Evolutionary conservation across 2,113 vertebrate genomes (phyloP).

Genomic region (Fregetta grallaria): DNA sequence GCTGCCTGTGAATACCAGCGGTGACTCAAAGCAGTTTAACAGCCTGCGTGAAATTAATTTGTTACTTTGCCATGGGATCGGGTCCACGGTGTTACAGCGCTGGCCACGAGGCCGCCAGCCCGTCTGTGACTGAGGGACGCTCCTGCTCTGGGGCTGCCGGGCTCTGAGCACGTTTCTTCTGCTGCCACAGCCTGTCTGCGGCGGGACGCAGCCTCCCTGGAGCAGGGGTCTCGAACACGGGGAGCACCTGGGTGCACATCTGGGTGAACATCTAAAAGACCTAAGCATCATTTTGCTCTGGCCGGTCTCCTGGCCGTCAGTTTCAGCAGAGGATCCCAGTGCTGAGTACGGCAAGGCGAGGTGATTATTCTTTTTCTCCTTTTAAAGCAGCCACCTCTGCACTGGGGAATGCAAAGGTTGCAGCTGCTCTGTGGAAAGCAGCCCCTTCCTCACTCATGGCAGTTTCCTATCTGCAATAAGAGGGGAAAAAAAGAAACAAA

Average conservation of each 20-base stretch:
- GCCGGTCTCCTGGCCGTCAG: not conserved
- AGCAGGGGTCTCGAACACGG: not conserved
- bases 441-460: not conserved
- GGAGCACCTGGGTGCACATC: not conserved
- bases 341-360: not conserved
- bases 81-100: not conserved
- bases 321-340: not conserved
- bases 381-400: not conserved
- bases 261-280: not conserved
- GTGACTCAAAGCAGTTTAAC: not conserved
- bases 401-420: not conserved
- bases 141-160: not conserved
- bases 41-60: not conserved
- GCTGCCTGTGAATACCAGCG: not conserved
- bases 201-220: not conserved
- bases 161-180: rapidly evolving
- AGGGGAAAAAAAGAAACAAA: not conserved
- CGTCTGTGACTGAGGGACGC: not conserved
- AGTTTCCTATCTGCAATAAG: not conserved
- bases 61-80: not conserved
- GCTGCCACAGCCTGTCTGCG: not conserved
- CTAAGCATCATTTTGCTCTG: not conserved
- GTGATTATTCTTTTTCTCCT: not conserved
- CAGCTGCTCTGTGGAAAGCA: not conserved
- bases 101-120: rapidly evolving